Evolutionary conservation across 2,797 vertebrate species (phyloP).

Genomic region (Acanthiza pusilla): DNA sequence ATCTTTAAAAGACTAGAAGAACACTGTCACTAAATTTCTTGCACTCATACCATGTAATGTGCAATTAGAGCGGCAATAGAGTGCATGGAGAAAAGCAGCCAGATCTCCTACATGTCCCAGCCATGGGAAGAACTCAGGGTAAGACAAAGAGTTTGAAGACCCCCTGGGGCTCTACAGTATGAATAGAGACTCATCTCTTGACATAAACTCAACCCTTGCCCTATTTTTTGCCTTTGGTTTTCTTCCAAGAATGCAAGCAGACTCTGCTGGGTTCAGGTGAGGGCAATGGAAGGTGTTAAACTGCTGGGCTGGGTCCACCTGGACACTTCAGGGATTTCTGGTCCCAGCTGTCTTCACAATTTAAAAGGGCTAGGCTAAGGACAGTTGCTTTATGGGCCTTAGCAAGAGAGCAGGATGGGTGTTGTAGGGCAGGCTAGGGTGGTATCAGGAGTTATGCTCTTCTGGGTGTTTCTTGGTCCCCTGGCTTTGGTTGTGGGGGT

Average conservation of each 20-base stretch:
- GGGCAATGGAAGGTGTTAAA: background rate
- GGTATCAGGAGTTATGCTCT: accelerated
- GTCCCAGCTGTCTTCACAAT: background rate
- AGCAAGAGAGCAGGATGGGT: background rate
- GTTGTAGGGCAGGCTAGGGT: background rate
- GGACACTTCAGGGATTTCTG: background rate
- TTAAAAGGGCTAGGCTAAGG: background rate
- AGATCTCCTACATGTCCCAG: background rate
- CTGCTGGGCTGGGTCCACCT: background rate
- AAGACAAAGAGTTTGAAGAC: background rate
- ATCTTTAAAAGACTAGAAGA: background rate
- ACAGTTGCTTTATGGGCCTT: background rate
- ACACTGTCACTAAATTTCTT: background rate
- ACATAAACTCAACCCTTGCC: background rate
- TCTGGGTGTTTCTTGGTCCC: background rate
- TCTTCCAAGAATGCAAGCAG: background rate
- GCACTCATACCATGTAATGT: background rate
- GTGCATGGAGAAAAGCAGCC: background rate
- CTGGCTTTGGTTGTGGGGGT: background rate
- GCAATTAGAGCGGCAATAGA: background rate
- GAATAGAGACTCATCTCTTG: background rate
- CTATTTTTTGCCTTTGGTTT: no score
- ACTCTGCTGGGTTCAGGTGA: background rate
- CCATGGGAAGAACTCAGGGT: background rate
- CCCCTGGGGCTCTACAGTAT: background rate